These are phyloP conservation scores for Brachycybe producta DNA, from an alignment of 2,888 invertebrate genomes.

Conservation along the genomic window DNA sequence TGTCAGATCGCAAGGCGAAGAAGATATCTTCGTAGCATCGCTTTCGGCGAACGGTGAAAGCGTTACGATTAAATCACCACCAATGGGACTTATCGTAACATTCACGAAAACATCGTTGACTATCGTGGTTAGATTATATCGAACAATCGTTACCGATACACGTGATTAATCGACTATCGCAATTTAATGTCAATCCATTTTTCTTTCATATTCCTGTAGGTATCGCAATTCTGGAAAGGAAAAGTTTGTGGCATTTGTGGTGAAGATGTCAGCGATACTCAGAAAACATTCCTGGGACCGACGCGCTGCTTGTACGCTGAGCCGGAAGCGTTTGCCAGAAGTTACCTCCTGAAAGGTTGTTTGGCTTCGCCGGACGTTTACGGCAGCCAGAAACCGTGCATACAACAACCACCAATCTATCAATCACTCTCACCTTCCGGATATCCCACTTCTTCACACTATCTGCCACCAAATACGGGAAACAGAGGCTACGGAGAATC, in stretches of 20 bases:
- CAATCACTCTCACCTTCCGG: background rate
- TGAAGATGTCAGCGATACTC: background rate
- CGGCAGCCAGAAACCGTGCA: background rate
- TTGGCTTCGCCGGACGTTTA: background rate
- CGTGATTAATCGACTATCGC: too few species aligned
- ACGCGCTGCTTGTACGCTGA: constrained; percentile 11
- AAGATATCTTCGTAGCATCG: constrained; percentile 9
- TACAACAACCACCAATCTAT: background rate
- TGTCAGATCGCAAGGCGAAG: constrained; percentile 11
- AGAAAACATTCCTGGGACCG: constrained; percentile 5
- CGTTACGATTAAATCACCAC: constrained; percentile 6
- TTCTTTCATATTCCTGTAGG: constrained; percentile 3
- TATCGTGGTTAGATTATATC: constrained; percentile 2
- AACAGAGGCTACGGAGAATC: background rate
- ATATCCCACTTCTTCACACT: background rate
- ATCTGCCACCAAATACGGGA: background rate
- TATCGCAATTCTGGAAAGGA: constrained; percentile 11
- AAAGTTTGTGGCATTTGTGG: constrained; percentile 15
- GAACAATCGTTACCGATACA: background rate
- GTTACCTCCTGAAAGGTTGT: background rate
- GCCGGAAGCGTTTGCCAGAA: background rate
- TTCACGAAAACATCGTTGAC: constrained; percentile 2
- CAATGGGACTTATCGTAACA: constrained; percentile 1
- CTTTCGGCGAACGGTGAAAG: background rate
- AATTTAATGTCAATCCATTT: background rate